Conservation (phyloP, 1,140 invertebrate species). For the Euschistus heros region DNA sequence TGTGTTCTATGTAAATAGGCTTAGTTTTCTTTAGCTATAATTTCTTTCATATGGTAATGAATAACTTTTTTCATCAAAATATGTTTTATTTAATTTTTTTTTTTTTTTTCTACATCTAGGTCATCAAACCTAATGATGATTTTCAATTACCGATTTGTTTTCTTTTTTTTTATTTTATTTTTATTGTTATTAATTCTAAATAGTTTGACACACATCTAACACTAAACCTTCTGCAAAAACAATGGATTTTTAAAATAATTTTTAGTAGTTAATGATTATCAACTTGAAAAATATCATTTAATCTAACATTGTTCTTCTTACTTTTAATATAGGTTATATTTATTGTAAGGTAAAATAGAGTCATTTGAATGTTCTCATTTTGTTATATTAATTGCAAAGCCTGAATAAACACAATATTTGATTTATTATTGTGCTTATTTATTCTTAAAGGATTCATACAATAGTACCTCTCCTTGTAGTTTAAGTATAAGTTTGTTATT, state of each 20-base stretch:
- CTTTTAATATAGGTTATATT: no score
- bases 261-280: no score
- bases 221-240: background rate
- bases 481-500: slow-evolving; percentile 1
- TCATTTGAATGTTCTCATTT: no score
- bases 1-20: slow-evolving; percentile 22
- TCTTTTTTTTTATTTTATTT: background rate
- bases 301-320: no score
- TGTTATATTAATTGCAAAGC: no score
- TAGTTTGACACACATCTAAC: slow-evolving; percentile 4
- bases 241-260: no score
- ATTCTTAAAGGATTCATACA: background rate
- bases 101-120: background rate
- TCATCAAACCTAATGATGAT: background rate
- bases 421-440: slow-evolving; percentile 2
- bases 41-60: slow-evolving; percentile 9
- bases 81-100: background rate
- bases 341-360: no score
- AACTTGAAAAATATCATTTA: no score
- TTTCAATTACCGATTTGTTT: background rate
- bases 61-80: slow-evolving; percentile 9
- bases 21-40: slow-evolving; percentile 17
- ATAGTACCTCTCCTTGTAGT: slow-evolving; percentile 2
- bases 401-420: slow-evolving; percentile 8
- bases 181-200: background rate